Conservation (phyloP, 35 echinoderm and acorn worm species). For the Amphiura filiformis region DNA sequence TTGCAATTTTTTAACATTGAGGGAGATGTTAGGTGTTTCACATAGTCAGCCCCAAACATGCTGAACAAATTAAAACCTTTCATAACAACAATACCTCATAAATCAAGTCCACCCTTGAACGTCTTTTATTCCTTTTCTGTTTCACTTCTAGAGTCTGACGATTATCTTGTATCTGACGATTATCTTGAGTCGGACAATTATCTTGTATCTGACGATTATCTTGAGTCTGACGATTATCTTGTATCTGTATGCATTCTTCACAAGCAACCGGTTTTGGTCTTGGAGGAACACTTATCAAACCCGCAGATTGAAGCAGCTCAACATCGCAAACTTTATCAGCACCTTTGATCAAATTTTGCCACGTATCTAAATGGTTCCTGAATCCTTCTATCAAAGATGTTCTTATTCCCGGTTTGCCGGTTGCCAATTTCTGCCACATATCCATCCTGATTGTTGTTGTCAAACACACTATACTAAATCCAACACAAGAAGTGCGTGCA, state of each 20-base stretch:
- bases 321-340: constrained; percentile 21
- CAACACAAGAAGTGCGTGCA: neutral
- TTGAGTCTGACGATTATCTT: too few species aligned
- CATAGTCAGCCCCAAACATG: too few species aligned
- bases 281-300: neutral
- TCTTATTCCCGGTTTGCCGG: constrained; percentile 6
- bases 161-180: too few species aligned
- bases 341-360: constrained; percentile 22
- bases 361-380: constrained; percentile 22
- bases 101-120: neutral
- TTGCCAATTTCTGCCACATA: constrained; percentile 29
- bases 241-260: neutral
- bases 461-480: neutral
- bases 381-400: constrained; percentile 32
- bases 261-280: neutral
- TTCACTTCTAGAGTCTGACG: neutral
- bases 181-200: too few species aligned
- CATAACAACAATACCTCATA: neutral
- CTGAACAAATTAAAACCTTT: neutral
- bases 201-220: too few species aligned
- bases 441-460: neutral
- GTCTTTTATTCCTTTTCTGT: neutral
- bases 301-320: neutral
- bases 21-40: too few species aligned
- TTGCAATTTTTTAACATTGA: too few species aligned